Base-by-base conservation (phyloP, 1,140 invertebrate species). In the Caenorhabditis brenneri region DNA sequence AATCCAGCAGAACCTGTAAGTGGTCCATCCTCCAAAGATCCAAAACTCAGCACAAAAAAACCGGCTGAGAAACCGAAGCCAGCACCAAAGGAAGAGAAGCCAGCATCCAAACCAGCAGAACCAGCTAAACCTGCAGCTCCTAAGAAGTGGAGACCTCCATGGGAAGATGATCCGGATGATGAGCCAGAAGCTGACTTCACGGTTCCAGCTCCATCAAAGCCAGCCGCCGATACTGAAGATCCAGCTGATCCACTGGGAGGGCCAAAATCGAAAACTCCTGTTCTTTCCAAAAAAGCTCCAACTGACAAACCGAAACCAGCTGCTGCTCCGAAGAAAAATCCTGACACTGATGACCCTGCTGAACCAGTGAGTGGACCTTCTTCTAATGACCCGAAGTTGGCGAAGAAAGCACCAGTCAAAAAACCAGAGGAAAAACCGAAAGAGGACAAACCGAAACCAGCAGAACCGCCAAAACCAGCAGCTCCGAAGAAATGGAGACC, bases 141-240 rank as follows among this genome's bases (percentile, higher is more conserved):
- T 9, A 74, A 74, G n/a, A 74, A 74, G n/a, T 74, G 65, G 65
- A 74, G 42, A 2, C 65, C 65, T 1, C 36, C 36, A 39, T 74
- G 65, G 65, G 65, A 74, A 24, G 5, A 22, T 6, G 65, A 74
- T 74, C n/a, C 65, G 4, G 65, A 51, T 1, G 65, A 74, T 12
- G 65, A 74, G 36, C 65, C 65, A 24, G 65, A 74, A 42, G 65
- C 65, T 74, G 65, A 74, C 33, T 74, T 74, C n/a, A 74, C 65
- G 3, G n/a, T 74, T 12, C 65, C 65, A 46, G 65, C 65, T 1
- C 65, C 65, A 27, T 36, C 10, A 2, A 74, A 74, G 15, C 5
- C 10, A 4, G 42, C 42, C 10, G 36, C 65, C 24, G 65, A 74
- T n/a, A 42, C 36, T 42, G 65, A 74, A 42, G 65, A 74, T 27